Evolutionary conservation across 2,113 vertebrate species (phyloP).

Genomic region (Pituophis catenifer): DNA sequence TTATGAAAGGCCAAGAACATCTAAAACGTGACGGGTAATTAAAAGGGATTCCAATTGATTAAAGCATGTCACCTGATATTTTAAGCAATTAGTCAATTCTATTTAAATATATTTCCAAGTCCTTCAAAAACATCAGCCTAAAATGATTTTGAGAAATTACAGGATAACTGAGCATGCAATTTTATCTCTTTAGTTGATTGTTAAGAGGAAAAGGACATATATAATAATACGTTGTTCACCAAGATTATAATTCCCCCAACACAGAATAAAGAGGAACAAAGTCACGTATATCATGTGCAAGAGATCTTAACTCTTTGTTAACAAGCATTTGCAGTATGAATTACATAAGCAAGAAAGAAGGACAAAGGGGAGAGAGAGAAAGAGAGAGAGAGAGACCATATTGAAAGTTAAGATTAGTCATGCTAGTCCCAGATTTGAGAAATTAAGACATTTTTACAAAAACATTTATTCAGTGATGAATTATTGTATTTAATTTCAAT

Average conservation of each 20-base stretch:
- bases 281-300: not conserved
- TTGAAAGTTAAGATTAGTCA: not conserved
- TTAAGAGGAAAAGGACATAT: not conserved
- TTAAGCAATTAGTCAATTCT: not conserved
- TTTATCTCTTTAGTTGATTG: not conserved
- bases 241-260: not conserved
- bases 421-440: not conserved
- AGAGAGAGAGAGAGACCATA: not conserved
- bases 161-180: not conserved
- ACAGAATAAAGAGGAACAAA: not conserved
- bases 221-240: not conserved
- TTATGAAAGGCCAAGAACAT: not conserved
- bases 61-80: not conserved
- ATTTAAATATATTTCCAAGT: not conserved
- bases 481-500: not conserved
- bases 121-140: not conserved
- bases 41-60: not conserved
- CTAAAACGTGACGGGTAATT: not conserved
- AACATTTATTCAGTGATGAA: not conserved
- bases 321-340: not conserved
- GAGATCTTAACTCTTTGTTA: not conserved
- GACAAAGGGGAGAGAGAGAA: not conserved
- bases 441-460: not conserved
- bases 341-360: not conserved
- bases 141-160: not conserved